Evolutionary conservation across 2,113 vertebrate species (phyloP).

Genomic region (Myiopsitta monachus): DNA sequence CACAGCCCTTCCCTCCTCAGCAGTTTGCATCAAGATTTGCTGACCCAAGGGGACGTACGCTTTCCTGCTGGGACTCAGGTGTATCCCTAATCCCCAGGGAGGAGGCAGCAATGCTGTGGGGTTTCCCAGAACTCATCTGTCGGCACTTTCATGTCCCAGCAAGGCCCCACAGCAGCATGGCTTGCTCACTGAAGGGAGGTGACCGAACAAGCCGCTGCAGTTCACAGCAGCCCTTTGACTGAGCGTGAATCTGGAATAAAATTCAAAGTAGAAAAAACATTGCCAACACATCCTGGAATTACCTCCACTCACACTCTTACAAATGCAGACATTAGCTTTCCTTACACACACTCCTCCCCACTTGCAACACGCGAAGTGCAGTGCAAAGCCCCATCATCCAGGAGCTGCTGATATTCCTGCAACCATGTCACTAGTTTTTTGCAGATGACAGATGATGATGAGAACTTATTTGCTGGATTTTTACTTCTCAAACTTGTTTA

Average conservation of each 20-base stretch:
- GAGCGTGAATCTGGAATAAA: not conserved
- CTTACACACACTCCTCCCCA: not conserved
- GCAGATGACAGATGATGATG: not conserved
- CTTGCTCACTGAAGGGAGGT: not conserved
- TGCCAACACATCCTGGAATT: not conserved
- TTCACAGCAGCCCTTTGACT: not conserved
- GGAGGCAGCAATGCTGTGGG: not conserved
- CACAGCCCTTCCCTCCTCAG: not conserved
- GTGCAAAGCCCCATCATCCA: not conserved
- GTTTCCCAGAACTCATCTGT: not conserved
- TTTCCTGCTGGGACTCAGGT: not conserved
- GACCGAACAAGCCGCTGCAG: conserved; percentile 34
- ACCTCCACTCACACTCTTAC: not conserved
- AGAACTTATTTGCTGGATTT: not conserved
- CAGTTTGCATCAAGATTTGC: not conserved
- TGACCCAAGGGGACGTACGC: not conserved
- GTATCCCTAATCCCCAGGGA: not conserved
- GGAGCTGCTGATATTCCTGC: not conserved
- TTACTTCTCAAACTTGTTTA: not conserved
- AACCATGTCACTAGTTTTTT: not conserved
- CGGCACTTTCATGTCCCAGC: conserved; percentile 29
- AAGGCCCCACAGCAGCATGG: not conserved
- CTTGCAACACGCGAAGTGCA: not conserved
- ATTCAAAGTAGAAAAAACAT: not conserved
- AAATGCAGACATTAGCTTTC: not conserved